A percentile compares a stretch with the other conserved stretches of the same genome.
Evolutionary conservation across 2,888 invertebrate genomes (phyloP).

Genomic region (Alloscopus bannaensis): DNA sequence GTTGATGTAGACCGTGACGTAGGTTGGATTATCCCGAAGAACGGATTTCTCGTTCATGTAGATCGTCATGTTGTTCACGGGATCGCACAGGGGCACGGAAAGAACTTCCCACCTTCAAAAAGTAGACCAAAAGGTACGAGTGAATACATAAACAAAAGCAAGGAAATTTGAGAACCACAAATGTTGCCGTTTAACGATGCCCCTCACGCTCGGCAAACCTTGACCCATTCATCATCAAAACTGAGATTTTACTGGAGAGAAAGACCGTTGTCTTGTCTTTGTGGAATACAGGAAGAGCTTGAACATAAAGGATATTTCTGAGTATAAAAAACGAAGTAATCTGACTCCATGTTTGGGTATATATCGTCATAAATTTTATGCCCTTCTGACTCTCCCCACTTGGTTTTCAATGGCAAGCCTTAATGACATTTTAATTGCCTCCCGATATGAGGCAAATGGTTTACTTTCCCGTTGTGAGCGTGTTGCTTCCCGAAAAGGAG

Average conservation of each 20-base stretch:
- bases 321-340: not conserved
- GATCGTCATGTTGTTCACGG: constrained; percentile 70
- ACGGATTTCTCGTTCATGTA: constrained; percentile 78
- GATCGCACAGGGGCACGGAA: constrained; percentile 56
- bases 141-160: not conserved
- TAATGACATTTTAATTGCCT: constrained; percentile 35
- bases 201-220: not conserved
- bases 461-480: no score
- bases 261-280: no score
- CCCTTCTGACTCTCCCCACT: constrained; percentile 4
- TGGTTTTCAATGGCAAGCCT: not conserved
- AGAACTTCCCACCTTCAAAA: constrained; percentile 69
- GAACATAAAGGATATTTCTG: not conserved
- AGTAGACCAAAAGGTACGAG: not conserved
- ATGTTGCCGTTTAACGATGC: constrained; percentile 4
- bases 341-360: not conserved
- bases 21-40: constrained; percentile 83
- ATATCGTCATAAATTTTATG: not conserved
- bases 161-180: not conserved
- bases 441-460: constrained; percentile 8
- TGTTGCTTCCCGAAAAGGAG: no score
- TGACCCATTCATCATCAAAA: constrained; percentile 23
- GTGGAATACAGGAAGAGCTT: no score
- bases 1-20: constrained; percentile 92
- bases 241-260: no score